phyloP scores from a whole-genome alignment of 2,113 vertebrate genomes.

The Neogale vison region DNA sequence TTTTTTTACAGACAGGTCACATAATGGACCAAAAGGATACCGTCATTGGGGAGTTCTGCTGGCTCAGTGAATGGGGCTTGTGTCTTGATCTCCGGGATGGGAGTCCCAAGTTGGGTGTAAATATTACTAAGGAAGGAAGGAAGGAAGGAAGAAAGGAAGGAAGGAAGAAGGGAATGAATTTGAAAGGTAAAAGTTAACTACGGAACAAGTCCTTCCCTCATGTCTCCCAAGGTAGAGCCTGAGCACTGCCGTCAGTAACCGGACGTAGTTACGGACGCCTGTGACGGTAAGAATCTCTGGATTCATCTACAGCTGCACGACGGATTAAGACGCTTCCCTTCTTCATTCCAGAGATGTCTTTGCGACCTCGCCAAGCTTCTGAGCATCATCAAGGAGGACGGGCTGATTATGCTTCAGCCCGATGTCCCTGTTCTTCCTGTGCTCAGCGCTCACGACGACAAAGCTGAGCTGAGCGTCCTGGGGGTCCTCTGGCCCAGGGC shows the following conservation, averaged over 20 bases:
- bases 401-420: neutral
- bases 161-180: neutral
- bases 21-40: neutral
- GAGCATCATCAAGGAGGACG: fast-evolving
- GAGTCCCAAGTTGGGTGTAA: neutral
- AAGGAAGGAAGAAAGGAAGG: too few species aligned
- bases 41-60: neutral
- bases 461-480: neutral
- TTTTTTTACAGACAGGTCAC: neutral
- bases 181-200: neutral
- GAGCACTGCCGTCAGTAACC: neutral
- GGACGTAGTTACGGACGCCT: neutral
- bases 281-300: too few species aligned
- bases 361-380: neutral
- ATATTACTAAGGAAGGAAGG: too few species aligned
- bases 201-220: neutral
- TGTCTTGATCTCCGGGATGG: neutral
- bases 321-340: neutral
- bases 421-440: neutral
- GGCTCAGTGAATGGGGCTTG: neutral
- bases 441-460: neutral
- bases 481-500: fast-evolving
- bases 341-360: neutral
- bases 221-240: neutral
- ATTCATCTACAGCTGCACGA: neutral